A percentile compares a stretch with the other conserved stretches of the same genome.
Conservation (phyloP, 1,140 invertebrate genomes). For the Apis dorsata region DNA sequence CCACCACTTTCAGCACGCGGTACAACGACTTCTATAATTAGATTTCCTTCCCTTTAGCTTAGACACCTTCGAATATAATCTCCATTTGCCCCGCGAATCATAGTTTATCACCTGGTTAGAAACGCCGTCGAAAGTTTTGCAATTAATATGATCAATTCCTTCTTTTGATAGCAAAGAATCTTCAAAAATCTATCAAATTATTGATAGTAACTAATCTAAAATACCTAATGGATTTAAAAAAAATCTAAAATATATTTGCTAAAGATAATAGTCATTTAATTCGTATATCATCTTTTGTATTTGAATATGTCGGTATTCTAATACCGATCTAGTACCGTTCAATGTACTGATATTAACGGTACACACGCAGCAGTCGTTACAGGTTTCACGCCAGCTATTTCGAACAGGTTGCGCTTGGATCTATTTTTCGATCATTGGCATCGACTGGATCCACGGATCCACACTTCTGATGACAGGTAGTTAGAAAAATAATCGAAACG, state of each 20-base stretch:
- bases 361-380: constrained; percentile 32
- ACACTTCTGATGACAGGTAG: constrained; percentile 59
- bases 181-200: constrained; percentile 18
- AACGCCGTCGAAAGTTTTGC: neutral
- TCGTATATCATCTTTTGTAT: neutral
- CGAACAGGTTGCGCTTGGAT: constrained; percentile 65
- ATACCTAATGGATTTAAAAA: too few species aligned
- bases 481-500: constrained; percentile 57
- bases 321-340: constrained; percentile 1
- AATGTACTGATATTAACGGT: constrained; percentile 14
- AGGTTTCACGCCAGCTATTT: constrained; percentile 61
- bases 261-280: neutral
- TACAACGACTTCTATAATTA: constrained; percentile 78
- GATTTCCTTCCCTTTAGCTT: constrained; percentile 72
- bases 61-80: constrained; percentile 68
- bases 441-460: constrained; percentile 58
- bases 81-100: constrained; percentile 40
- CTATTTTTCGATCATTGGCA: constrained; percentile 69
- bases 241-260: neutral
- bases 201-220: neutral
- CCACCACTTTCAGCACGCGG: constrained; percentile 58
- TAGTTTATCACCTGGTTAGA: constrained; percentile 29
- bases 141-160: neutral
- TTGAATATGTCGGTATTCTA: neutral
- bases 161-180: neutral